A percentile compares a stretch with the other conserved stretches of the same genome.
Conservation (phyloP, 2,888 invertebrate species). For the Sarcophaga variegata region DNA sequence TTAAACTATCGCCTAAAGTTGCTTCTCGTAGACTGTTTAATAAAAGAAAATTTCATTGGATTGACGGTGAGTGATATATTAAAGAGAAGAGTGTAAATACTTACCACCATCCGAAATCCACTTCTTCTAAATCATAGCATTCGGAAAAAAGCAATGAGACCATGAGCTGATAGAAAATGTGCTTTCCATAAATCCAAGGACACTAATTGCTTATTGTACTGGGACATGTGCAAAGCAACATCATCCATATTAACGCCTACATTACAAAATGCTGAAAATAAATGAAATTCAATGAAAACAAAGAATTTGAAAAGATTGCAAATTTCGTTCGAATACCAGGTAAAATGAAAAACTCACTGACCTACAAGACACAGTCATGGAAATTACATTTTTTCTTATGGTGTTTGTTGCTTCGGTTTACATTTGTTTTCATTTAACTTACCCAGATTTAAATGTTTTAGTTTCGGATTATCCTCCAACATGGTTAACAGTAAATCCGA, state of each 20-base stretch:
- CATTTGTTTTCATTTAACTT: constrained; percentile 66
- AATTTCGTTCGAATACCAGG: too few species aligned
- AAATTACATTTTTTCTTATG: too few species aligned
- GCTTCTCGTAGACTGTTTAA: constrained; percentile 84
- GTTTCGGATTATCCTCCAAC: constrained; percentile 86
- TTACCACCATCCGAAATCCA: constrained; percentile 96
- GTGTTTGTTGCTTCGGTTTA: background rate
- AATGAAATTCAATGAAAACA: background rate
- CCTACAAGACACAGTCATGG: too few species aligned
- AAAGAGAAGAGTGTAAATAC: constrained; percentile 76
- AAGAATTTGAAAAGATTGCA: background rate
- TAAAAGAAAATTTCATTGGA: constrained; percentile 58
- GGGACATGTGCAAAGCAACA: constrained; percentile 86
- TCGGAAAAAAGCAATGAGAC: constrained; percentile 86
- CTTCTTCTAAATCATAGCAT: constrained; percentile 88
- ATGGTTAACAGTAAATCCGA: constrained; percentile 87
- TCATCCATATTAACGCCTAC: constrained; percentile 87
- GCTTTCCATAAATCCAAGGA: constrained; percentile 95
- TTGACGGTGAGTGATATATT: background rate
- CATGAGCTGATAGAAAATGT: constrained; percentile 88
- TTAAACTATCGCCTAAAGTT: constrained; percentile 87
- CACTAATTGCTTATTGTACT: constrained; percentile 86
- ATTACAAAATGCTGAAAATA: constrained; percentile 86
- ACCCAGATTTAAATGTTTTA: constrained; percentile 91
- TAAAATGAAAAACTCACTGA: too few species aligned